phyloP scores from a whole-genome alignment of 2,797 vertebrate genomes.

The Enteromius afrohamiltoni region DNA sequence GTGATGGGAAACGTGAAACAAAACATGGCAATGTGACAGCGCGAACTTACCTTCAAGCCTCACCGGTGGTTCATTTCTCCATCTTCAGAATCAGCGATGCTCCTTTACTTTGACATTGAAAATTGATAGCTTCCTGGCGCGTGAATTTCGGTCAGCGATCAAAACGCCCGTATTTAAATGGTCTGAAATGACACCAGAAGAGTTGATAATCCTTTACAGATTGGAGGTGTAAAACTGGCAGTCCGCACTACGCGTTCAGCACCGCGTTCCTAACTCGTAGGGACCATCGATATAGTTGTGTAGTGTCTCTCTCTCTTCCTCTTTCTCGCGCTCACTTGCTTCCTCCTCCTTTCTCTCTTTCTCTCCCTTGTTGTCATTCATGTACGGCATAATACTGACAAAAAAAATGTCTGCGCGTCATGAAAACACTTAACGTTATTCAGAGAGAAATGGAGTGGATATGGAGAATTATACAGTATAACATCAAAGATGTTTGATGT shows the following conservation, averaged over 20 bases:
- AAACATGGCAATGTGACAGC: slow-evolving; percentile 25
- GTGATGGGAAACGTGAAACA: slow-evolving; percentile 21
- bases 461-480: not conserved
- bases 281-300: slow-evolving; percentile 21
- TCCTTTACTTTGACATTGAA: slow-evolving; percentile 57
- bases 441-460: not conserved
- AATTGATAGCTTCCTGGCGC: slow-evolving; percentile 1
- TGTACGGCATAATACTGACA: not conserved
- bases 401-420: not conserved
- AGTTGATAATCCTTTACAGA: slow-evolving; percentile 37
- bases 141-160: not conserved
- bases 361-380: not conserved
- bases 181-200: slow-evolving; percentile 16
- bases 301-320: slow-evolving; percentile 31
- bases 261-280: slow-evolving; percentile 49
- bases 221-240: slow-evolving; percentile 48
- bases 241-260: slow-evolving; percentile 24
- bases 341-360: not conserved
- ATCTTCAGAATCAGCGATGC: slow-evolving; percentile 63
- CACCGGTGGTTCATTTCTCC: slow-evolving; percentile 67
- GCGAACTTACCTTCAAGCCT: slow-evolving; percentile 65
- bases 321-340: not conserved
- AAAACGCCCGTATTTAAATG: not conserved
- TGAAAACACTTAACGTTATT: not conserved
- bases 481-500: not conserved